Base-by-base conservation (phyloP, 2,888 invertebrate species). In the Cecidostiba fungosa region DNA sequence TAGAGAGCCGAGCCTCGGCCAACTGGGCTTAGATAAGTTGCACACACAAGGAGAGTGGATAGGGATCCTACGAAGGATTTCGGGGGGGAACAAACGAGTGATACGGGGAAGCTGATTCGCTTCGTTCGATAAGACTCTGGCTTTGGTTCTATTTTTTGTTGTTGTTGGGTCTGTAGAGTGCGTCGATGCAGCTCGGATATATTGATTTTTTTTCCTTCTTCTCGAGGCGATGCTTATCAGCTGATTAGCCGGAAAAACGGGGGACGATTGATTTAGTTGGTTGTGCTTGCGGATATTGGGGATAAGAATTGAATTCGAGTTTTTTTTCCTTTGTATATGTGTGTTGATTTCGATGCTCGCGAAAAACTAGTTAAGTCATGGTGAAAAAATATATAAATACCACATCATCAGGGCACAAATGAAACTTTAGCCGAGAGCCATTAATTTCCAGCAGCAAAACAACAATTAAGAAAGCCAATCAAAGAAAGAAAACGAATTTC, bases 161-260 rank as follows among this genome's bases (percentile, higher is more conserved):
- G n/a, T 39, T 54, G 14, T 59, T 19, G 32, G 10, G 36, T 54
- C 1, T 19, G 26, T 32, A 14, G 29, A 76, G 69, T 54, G 32
- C 54, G 82, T 77, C 77, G 54, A 77, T 72, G 39, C 66, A 77
- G 39, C n/a, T n/a, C 50, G 26, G 43, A 29, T 73, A 59, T 23
- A 83, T 77, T 70, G 69, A 80, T 76, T 76, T 50, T 10, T 76
- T 82, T 50, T 14, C 16, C 32, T 8, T 23, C 32, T 4, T 6
- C 14, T 23, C 39, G 23, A 19, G 29, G 0, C 39, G 79, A 80
- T 82, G 69, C 79, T 80, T 86, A 86, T 86, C 79, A 29, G 8
- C 70, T 80, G 83, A 86, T 86, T 86, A 83, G 62, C 47, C 43
- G 72, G 47, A 76, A 73, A 82, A 82, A 82, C 54, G 62, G 66